These are phyloP conservation scores for Netelia inedita DNA, from an alignment of 2,888 invertebrate genomes.

Conservation along the genomic window DNA sequence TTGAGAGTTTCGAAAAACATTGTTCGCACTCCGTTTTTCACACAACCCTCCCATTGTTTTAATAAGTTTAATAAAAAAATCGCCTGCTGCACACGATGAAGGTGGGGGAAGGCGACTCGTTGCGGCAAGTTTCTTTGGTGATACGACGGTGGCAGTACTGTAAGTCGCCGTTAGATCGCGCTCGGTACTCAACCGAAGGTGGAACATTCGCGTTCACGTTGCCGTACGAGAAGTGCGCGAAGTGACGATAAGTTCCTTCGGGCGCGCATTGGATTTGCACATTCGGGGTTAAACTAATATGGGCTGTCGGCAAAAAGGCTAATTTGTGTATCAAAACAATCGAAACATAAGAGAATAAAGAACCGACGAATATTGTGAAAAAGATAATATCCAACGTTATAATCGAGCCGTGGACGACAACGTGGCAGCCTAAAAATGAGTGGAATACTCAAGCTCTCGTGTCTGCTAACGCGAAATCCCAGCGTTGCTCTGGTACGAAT, in stretches of 20 bases:
- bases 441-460: slow-evolving; percentile 81
- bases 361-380: not conserved
- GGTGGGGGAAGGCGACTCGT: not conserved
- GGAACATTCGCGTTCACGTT: slow-evolving; percentile 73
- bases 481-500: slow-evolving; percentile 75
- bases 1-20: no score
- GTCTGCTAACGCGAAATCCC: slow-evolving; percentile 77
- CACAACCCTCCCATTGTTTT: no score
- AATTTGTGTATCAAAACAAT: not conserved
- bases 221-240: slow-evolving; percentile 82
- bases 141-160: slow-evolving; percentile 63
- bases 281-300: slow-evolving; percentile 59
- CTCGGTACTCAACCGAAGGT: slow-evolving; percentile 74
- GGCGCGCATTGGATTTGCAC: slow-evolving; percentile 47
- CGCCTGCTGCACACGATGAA: no score
- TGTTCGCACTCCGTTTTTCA: no score
- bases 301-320: slow-evolving; percentile 7
- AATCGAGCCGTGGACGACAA: slow-evolving; percentile 7
- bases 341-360: not conserved
- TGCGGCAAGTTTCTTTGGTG: not conserved
- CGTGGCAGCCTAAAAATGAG: slow-evolving; percentile 76
- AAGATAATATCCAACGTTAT: not conserved
- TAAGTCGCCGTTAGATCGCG: slow-evolving; percentile 50
- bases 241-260: slow-evolving; percentile 69
- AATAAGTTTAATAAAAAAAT: no score